Base-by-base conservation (phyloP, 2,797 vertebrate species). In the Sternarchorhynchus goeldii region DNA sequence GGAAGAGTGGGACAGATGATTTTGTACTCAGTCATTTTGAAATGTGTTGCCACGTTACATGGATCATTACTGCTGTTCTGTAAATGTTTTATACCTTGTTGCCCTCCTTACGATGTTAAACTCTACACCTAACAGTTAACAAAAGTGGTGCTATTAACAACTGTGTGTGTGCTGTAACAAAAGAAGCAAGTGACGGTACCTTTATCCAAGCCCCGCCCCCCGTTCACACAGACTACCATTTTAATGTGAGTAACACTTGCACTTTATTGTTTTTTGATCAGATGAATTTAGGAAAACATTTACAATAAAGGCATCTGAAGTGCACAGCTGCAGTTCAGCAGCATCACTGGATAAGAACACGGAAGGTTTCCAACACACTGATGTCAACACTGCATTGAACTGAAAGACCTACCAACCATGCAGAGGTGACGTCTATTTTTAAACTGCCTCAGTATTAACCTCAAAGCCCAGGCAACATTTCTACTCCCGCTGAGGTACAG, bases 261-360 rank as follows among this genome's bases (percentile, higher is more conserved):
- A 93, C 92, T 93, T 93, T 93, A 93, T 82, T 84, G 82, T 88
- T 87, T 86, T 88, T 73, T 82, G 50, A 85, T 73, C 70, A 82
- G 63, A 76, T 80, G 79, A 77, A 88, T 82, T 25, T 81, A 81
- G 85, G 82, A 86, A 86, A 87, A 85, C 65, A 81, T 74, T 72
- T 10, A 31, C 68, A 68, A 55, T 73, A 79, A 78, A 72, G 62
- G 29, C 6, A 63, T 45, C 39, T 41, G 1, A 41, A 41, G 39
- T 6, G 6, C 39, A 41, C 10, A 10, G 39, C 39, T 41, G 39
- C 39, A 41, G 25, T 25, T 25, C 25, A 25, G 1, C 25, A 25
- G 25, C 25, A 25, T 25, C 25, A 25, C 25, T 41, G 39, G 1
- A 41, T 25, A 25, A 7, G 1, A 6, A 41, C 39, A 41, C 8